Evolutionary conservation across 2,888 invertebrate species (phyloP).

Genomic region (Himalopsyche anomala): DNA sequence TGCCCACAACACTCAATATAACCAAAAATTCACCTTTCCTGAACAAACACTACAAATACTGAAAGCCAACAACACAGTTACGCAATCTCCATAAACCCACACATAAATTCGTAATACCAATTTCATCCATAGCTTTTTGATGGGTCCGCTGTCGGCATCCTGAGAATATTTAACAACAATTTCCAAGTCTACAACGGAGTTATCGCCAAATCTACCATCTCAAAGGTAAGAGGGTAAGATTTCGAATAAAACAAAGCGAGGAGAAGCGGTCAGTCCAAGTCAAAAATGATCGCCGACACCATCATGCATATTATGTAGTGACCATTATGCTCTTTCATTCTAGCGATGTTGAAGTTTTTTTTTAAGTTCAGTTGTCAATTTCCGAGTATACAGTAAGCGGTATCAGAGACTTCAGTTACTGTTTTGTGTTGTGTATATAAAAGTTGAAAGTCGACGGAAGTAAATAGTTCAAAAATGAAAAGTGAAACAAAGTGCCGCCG

Average conservation of each 20-base stretch:
- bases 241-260: conserved; percentile 59
- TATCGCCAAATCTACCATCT: conserved; percentile 63
- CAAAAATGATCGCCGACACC: conserved; percentile 53
- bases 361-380: conserved; percentile 57
- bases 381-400: conserved; percentile 60
- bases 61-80: no score
- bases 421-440: conserved; percentile 64
- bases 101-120: no score
- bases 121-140: conserved; percentile 28
- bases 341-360: conserved; percentile 59
- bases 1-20: no score
- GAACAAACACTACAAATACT: no score
- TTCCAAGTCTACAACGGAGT: conserved; percentile 59
- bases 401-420: conserved; percentile 60
- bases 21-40: no score
- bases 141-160: conserved; percentile 56
- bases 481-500: conserved; percentile 77
- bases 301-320: conserved; percentile 63
- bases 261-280: conserved; percentile 58
- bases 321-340: conserved; percentile 63
- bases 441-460: conserved; percentile 60
- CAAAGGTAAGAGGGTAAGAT: conserved; percentile 64
- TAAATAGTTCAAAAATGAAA: conserved; percentile 71
- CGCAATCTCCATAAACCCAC: no score
- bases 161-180: conserved; percentile 60